Evolutionary conservation across 1,140 invertebrate species (phyloP), one percentile per base, ranked within the genome.

Genomic region (Physella acuta): DNA sequence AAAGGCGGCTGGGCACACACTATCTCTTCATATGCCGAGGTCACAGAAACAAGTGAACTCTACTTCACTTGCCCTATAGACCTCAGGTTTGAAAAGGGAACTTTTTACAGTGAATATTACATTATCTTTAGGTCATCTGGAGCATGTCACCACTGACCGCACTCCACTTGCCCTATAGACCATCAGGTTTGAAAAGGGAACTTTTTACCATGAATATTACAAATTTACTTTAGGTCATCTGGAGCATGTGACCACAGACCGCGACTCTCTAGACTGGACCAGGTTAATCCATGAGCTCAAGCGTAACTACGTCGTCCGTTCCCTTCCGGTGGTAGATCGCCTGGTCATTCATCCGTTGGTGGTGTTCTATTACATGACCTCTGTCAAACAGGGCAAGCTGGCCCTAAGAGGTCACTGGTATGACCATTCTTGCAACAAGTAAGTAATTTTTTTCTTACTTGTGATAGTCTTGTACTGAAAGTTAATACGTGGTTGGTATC

Each of bases 341-440:
- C 20, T 61, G 59, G 59, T 26, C 8, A 20, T 61, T 8, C 59
- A 61, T 61, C 59, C 59, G 4, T 24, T 61, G 26, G 24, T 61
- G 36, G 59, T 61, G 2, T 37, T 37, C 59, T 28, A 61, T 34
- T 44, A 4, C 28, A 61, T 37, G 59, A 44, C 20, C 14, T 20
- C 36, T 8, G 2, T 5, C 4, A 39, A 39, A 14, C 28, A n/a
- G 17, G 59, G 37, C 31, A 61, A 26, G 30, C 16, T 36, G 36
- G 17, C 39, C 0, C 11, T 61, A 14, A 31, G 17, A 5, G 34
- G 3, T 36, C 33, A 61, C 24, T 61, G 59, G 59, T 61, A 37
- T 61, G 59, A 61, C 24, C 36, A 39, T 17, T n/a, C 59, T 26
- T 61, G 59, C 24, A 61, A 61, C 36, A 61, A 36, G 59, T 61